These are phyloP conservation scores for Pipa parva DNA, from an alignment of 2,113 vertebrate genomes.

Conservation along the genomic window DNA sequence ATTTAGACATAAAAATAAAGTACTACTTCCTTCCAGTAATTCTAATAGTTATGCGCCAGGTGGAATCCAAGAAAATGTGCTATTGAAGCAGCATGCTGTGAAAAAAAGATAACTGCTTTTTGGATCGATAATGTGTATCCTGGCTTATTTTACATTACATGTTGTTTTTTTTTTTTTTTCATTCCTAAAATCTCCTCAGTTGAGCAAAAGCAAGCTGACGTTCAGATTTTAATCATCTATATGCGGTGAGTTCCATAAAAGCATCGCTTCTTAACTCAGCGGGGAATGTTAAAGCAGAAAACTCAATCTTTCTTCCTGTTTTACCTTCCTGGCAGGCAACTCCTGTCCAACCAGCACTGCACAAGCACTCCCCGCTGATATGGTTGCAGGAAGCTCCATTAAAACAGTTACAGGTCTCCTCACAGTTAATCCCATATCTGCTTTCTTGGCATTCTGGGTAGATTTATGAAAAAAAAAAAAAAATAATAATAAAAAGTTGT, in stretches of 20 bases:
- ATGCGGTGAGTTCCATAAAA: neutral
- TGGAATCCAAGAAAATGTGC: neutral
- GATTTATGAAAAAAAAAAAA: neutral
- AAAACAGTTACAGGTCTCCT: slow-evolving; percentile 71
- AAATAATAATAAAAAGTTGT: too few species aligned
- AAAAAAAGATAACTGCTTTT: neutral
- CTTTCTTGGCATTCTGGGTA: slow-evolving; percentile 68
- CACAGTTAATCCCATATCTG: slow-evolving; percentile 76
- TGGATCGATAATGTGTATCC: slow-evolving; percentile 3
- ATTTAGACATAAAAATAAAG: too few species aligned
- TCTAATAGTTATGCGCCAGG: neutral
- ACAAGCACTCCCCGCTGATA: slow-evolving; percentile 71
- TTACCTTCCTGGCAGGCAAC: slow-evolving; percentile 76
- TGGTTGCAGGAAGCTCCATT: slow-evolving; percentile 75
- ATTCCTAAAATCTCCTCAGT: neutral
- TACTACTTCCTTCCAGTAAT: too few species aligned
- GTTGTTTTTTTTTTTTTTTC: slow-evolving; percentile 7
- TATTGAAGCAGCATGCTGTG: neutral
- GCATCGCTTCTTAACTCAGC: neutral
- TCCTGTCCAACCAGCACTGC: slow-evolving; percentile 77
- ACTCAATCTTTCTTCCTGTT: neutral
- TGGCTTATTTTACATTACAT: neutral
- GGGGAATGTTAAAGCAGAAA: neutral
- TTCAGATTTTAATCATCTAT: neutral
- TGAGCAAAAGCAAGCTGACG: neutral